Evolutionary conservation across 2,797 vertebrate genomes (phyloP), one percentile per base, ranked within the genome.

Genomic region (Tokudaia muenninki): DNA sequence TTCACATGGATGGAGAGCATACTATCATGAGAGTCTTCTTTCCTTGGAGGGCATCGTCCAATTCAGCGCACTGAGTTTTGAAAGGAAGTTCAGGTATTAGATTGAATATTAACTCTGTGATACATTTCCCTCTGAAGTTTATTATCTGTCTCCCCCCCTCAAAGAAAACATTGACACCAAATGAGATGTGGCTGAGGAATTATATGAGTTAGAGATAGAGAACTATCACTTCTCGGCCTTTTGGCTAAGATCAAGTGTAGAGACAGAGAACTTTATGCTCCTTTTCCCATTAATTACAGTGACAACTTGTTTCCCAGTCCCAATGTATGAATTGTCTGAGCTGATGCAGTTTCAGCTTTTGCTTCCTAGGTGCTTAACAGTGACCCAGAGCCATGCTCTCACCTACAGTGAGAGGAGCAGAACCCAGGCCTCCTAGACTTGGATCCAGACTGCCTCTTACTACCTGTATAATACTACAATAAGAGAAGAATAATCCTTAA

Each of bases 81-180:
- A 92, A 91, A 91, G n/a, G 1, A 26, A 78, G 14, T 70, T 63
- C n/a, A 89, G n/a, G 74, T 91, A 87, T 67, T 63, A 81, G 26
- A 21, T 16, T 37, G 52, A 93, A n/a, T 63, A 65, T 50, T 93
- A 95, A 83, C 92, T 96, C 94, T 81, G 57, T 89, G 70, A 83
- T n/a, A 83, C 14, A 91, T 93, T 93, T 86, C n/a, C 24, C 41
- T 67, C 83, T 6, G 3, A 70, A 52, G 16, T 82, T 78, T 90
- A 94, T 94, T 92, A 78, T 72, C 19, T 97, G 87, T 3, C 89
- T 88, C 87, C n/a, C 12, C 3, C 24, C 22, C 55, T 13, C 4
- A 88, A 90, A 82, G 84, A 82, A 91, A 96, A 81, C 57, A 78
- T 21, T 29, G 34, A 37, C n/a, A 29, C 6, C 57, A 87, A 65